Evolutionary conservation across 2,797 vertebrate species (phyloP).

Genomic region (Hemibagrus guttatus): DNA sequence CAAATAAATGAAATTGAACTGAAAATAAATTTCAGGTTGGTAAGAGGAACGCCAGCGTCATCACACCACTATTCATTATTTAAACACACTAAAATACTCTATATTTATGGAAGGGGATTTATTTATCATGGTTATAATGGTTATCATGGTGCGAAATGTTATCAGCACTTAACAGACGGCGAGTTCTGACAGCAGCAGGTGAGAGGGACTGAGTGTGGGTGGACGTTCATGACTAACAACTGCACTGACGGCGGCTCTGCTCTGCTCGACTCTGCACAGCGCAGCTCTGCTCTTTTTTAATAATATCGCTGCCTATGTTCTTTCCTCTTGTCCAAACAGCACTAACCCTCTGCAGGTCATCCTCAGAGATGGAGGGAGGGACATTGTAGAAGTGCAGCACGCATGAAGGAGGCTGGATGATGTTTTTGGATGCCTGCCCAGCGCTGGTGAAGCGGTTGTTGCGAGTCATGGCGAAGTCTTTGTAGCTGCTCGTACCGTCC

Average conservation of each 20-base stretch:
- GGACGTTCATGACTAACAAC: constrained; percentile 16
- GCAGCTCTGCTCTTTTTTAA: neutral
- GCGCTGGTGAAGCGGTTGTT: constrained; percentile 97
- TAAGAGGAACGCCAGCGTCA: neutral
- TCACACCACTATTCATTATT: neutral
- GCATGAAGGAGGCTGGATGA: constrained; percentile 95
- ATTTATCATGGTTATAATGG: constrained; percentile 20
- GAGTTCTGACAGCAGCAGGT: constrained; percentile 24
- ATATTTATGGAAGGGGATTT: neutral
- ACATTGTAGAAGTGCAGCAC: constrained; percentile 97
- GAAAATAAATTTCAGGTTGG: neutral
- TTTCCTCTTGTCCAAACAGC: neutral
- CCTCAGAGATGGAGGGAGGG: constrained; percentile 88
- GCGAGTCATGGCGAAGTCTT: constrained; percentile 96
- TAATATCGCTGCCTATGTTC: neutral
- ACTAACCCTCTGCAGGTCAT: constrained; percentile 85
- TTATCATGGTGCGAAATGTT: constrained; percentile 31
- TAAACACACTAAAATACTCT: neutral
- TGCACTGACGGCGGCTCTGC: neutral
- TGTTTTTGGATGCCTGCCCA: constrained; percentile 97
- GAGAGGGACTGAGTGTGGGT: constrained; percentile 20
- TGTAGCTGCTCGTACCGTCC: constrained; percentile 95
- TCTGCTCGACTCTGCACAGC: neutral
- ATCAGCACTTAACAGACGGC: constrained; percentile 33
- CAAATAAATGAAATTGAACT: too few relatives aligned